Base-by-base conservation (phyloP, 2,888 invertebrate genomes). In the Tiliacea citrago region DNA sequence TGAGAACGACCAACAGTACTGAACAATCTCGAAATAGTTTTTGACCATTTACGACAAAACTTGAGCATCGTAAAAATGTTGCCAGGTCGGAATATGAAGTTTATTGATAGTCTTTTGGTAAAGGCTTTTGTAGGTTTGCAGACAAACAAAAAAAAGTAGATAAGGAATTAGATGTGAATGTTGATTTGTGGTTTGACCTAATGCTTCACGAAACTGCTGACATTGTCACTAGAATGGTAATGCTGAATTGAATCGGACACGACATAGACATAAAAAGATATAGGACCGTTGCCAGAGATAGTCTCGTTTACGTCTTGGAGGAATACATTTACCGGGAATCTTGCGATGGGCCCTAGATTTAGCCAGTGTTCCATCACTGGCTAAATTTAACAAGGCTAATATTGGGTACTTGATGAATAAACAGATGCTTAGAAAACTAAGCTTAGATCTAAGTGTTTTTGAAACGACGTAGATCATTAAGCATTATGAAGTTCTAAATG, bases 41-140 rank as follows among this genome's bases (percentile, higher is more conserved):
- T 82, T 83, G 80, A 77, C 67, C 73, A 77, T 82, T 90, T 85
- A 88, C 84, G 73, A 83, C 76, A 16, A 80, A 88, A 88, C 77
- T 89, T 89, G 73, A 53, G 9, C 18, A 62, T 75, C 84, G 85
- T 89, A 89, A 89, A 89, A 88, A 77, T 86, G 76, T 74, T 80
- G 60, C 69, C 74, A 58, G 58, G 58, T 70, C 71, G 60, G 70
- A 67, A 73, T 77, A 81, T 82, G 69, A 75, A 75, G 74, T 73
- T 79, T 81, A 86, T 85, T 71, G 78, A 73, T 73, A 47, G 61
- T 7, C 21, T 68, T 68, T 61, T 18, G 35, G 55, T 74, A 29
- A 60, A 42, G 8, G 42, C 4, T 29, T 58, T 81, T 51, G 18
- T 61, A 0, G 12, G 13, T 35, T 73, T 12, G 39, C 16, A 75